Percentiles rank a stretch among this genome's conserved stretches.
These are phyloP conservation scores for Calypte anna DNA, from an alignment of 2,113 vertebrate genomes.

Conservation along the genomic window DNA sequence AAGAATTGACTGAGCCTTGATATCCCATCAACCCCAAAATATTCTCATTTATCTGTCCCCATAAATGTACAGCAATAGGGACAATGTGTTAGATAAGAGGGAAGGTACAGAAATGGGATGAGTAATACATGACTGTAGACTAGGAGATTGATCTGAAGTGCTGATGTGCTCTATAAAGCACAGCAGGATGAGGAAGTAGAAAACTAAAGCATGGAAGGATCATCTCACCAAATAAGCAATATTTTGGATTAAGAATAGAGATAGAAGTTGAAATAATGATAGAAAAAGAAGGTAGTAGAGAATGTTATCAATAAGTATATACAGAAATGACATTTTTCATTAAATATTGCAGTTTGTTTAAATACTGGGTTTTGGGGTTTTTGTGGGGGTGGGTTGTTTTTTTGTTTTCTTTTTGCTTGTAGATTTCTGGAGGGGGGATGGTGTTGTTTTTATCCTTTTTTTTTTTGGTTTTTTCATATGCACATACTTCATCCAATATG, in stretches of 20 bases:
- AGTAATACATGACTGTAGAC: background rate
- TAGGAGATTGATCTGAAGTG: background rate
- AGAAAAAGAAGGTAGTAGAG: background rate
- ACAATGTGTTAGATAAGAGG: slow-evolving; percentile 7
- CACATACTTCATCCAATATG: background rate
- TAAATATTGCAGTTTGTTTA: background rate
- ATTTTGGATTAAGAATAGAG: background rate
- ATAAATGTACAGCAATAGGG: background rate
- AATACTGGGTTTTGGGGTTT: too few relatives aligned
- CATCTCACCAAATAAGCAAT: background rate
- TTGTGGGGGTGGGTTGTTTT: too few relatives aligned
- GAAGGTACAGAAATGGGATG: background rate
- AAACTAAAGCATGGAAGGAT: background rate
- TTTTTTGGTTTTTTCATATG: background rate
- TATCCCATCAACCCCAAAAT: background rate
- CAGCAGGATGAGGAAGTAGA: background rate
- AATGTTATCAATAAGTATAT: background rate
- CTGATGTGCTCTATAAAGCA: background rate
- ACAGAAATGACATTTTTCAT: background rate
- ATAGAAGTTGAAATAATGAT: background rate
- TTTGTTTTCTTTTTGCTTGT: background rate
- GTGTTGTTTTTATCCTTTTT: too few relatives aligned
- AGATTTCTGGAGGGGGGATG: too few relatives aligned
- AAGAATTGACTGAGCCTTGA: slow-evolving; percentile 21
- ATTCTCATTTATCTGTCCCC: slow-evolving; percentile 44